Evolutionary conservation across 2,888 invertebrate species (phyloP).

Genomic region (Drosophila engyochracea): DNA sequence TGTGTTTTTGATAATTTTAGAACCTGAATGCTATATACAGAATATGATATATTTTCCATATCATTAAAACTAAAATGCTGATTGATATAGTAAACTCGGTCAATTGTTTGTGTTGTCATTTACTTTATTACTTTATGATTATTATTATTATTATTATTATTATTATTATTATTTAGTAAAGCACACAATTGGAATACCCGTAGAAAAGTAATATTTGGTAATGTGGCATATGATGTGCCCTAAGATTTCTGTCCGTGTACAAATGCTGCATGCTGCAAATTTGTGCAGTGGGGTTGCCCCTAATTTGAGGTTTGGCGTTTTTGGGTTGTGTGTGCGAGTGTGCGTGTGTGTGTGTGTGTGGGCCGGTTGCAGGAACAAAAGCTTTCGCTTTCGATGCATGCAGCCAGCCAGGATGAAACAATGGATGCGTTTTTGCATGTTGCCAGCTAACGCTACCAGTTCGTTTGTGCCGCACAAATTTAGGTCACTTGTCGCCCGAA

Average conservation of each 20-base stretch:
- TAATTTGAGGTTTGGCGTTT: conserved; percentile 5
- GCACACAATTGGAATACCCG: too few species aligned
- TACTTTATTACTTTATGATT: too few species aligned
- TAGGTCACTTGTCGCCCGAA: conserved; percentile 60
- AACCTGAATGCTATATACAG: too few species aligned
- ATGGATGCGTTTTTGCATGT: conserved; percentile 45
- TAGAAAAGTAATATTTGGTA: background rate
- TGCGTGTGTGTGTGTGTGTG: background rate
- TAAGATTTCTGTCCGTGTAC: conserved; percentile 18
- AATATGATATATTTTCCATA: too few species aligned
- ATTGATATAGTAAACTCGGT: too few species aligned
- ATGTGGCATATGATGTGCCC: background rate
- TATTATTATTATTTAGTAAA: too few species aligned
- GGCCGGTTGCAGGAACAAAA: conserved; percentile 28
- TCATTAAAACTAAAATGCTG: too few species aligned
- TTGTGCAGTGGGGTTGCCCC: conserved; percentile 6
- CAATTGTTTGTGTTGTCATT: too few species aligned
- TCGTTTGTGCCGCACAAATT: conserved; percentile 38
- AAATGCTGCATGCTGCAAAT: conserved; percentile 18
- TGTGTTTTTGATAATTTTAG: too few species aligned
- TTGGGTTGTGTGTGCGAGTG: background rate
- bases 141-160: too few species aligned
- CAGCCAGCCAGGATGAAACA: conserved; percentile 41
- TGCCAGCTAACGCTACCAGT: conserved; percentile 4
- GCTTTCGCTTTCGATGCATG: conserved; percentile 53